Evolutionary conservation across 2,888 invertebrate species (phyloP).

Genomic region (Oegoconia quadripuncta): DNA sequence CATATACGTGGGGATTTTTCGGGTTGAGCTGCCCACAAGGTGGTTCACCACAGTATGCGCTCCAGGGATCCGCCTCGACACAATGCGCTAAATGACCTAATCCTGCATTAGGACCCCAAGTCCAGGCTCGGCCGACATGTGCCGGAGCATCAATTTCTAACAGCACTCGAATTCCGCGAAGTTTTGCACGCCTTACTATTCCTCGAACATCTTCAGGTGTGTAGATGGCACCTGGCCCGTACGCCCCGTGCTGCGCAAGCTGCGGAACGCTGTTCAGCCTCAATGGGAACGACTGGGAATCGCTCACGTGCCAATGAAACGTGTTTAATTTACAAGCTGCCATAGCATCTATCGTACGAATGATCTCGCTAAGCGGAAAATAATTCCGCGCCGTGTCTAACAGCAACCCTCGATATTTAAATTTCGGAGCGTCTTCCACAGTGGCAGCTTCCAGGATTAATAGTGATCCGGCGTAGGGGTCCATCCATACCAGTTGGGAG

Average conservation of each 20-base stretch:
- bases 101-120: slow-evolving; percentile 87
- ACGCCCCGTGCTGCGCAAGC: slow-evolving; percentile 90
- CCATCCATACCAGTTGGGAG: slow-evolving; percentile 89
- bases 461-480: slow-evolving; percentile 81
- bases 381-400: slow-evolving; percentile 95
- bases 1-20: slow-evolving; percentile 87
- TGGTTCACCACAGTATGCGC: slow-evolving; percentile 89
- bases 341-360: slow-evolving; percentile 92
- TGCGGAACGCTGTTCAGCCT: slow-evolving; percentile 87
- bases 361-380: slow-evolving; percentile 85
- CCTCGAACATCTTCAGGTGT: slow-evolving; percentile 84
- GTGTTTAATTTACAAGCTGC: slow-evolving; percentile 93
- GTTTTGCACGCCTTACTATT: slow-evolving; percentile 86
- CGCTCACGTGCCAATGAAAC: slow-evolving; percentile 95
- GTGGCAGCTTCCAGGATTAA: slow-evolving; percentile 82
- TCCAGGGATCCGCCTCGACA: slow-evolving; percentile 90
- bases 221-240: slow-evolving; percentile 88
- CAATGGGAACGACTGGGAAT: slow-evolving; percentile 96
- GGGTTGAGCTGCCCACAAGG: slow-evolving; percentile 93
- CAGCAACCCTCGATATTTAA: slow-evolving; percentile 89
- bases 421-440: slow-evolving; percentile 87
- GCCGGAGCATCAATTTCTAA: slow-evolving; percentile 95
- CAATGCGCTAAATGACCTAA: slow-evolving; percentile 89
- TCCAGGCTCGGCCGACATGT: slow-evolving; percentile 93
- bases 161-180: slow-evolving; percentile 91